Evolutionary conservation across 1,140 invertebrate genomes (phyloP).

Genomic region (Hylaeus volcanicus): DNA sequence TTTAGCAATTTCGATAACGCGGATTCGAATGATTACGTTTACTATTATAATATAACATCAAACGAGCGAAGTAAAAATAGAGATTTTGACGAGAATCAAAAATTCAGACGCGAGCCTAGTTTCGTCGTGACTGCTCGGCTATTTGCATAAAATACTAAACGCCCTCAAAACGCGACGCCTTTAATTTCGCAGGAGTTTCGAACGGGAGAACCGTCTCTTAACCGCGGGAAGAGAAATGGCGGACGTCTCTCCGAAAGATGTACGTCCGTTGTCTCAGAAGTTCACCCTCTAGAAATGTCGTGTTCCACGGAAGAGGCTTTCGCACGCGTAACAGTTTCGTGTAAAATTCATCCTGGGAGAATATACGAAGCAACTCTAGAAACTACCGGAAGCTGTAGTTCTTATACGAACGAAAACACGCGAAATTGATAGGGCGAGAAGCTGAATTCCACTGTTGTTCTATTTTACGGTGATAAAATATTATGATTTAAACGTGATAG

Average conservation of each 20-base stretch:
- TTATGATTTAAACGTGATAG: too few species aligned
- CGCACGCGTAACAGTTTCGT: constrained; percentile 25
- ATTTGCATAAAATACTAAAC: background rate
- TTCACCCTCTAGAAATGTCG: constrained; percentile 25
- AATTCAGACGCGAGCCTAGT: too few species aligned
- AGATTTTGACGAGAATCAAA: too few species aligned
- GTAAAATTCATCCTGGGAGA: constrained; percentile 34
- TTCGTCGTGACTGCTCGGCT: too few species aligned
- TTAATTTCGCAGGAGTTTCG: constrained; percentile 22
- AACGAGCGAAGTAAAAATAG: too few species aligned
- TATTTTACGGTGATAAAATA: too few species aligned
- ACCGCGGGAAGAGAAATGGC: constrained; percentile 33
- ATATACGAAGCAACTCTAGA: constrained; percentile 6
- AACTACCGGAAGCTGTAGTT: background rate
- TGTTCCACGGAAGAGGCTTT: constrained; percentile 1
- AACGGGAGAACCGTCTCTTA: background rate
- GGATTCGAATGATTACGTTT: too few species aligned
- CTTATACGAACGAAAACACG: too few species aligned
- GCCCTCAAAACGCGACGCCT: background rate
- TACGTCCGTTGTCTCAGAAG: constrained; percentile 30
- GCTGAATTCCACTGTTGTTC: too few species aligned
- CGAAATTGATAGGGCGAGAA: too few species aligned
- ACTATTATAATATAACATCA: too few species aligned
- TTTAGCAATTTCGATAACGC: too few species aligned
- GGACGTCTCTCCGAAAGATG: constrained; percentile 15